Evolutionary conservation across 2,888 invertebrate genomes (phyloP), one percentile per base, ranked within the genome.

Genomic region (Amaurobius ferox): DNA sequence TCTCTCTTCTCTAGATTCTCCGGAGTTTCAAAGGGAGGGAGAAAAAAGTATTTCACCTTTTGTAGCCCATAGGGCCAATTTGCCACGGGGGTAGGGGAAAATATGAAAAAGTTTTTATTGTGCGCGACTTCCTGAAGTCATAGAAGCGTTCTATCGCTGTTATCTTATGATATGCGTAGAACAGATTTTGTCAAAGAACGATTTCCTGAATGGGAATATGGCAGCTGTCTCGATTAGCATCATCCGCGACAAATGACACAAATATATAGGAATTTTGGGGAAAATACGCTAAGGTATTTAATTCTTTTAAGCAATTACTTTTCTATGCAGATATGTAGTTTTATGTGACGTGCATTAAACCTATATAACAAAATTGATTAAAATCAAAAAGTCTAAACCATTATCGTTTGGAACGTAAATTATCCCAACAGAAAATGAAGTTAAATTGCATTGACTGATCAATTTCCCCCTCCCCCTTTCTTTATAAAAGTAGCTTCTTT

Each of bases 61-160:
- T 68, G 80, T 67, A 68, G 80, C 74, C 72, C 80, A 80, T 80
- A 80, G 80, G 80, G 80, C 80, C 80, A 80, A 80, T 80, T 80
- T 80, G 73, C 73, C 39, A 68, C 80, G 72, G 68, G 55, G 66
- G 68, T 61, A 40, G 67, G 64, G 79, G n/a, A 40, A 44, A 32
- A 32, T 26, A 61, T 35, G 61, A 29, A 39, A 55, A 55, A 55
- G 5, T 73, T 80, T 73, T 74, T 74, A 55, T 73, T 73, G 55
- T 61, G n/a, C 13, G 35, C n/a, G 55, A 74, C 72, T 79, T 79
- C 79, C 79, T 79, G 79, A 72, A 66, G 64, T 23, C 23, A 23
- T 23, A 55, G 1, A 11, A 55, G 16, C 7, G 55, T 55, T 55
- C 19, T 16, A 55, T 55, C 11, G 55, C 55, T 55, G 55, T 55